Evolutionary conservation across 2,113 vertebrate genomes (phyloP).

Genomic region (Pseudopipra pipra): DNA sequence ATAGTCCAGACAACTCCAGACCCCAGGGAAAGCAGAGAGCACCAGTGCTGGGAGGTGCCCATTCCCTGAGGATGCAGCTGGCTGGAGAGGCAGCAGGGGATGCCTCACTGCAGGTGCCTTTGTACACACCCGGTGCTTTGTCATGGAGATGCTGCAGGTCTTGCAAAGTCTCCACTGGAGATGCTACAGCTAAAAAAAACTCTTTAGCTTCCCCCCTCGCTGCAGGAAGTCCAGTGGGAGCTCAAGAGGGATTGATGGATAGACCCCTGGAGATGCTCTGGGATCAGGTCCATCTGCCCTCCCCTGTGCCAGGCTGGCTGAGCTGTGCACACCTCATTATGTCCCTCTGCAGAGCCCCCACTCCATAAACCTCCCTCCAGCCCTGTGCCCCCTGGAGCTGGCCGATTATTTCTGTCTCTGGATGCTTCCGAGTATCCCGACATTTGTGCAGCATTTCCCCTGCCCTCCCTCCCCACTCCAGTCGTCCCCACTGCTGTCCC

Average conservation of each 20-base stretch:
- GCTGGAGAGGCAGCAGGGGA: not conserved
- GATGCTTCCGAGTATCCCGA: not conserved
- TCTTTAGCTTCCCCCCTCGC: not conserved
- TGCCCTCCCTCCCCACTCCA: not conserved
- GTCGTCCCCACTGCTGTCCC: not conserved
- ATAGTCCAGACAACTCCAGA: not conserved
- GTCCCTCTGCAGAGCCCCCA: not conserved
- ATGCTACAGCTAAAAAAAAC: not conserved
- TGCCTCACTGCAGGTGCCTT: not conserved
- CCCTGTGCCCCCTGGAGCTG: not conserved
- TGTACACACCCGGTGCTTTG: not conserved
- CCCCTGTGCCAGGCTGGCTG: not conserved
- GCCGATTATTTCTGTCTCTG: constrained; percentile 19
- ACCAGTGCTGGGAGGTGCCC: not conserved
- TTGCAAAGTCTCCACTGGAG: not conserved
- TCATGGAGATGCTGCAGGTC: not conserved
- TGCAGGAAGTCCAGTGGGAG: not conserved
- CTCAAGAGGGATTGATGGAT: not conserved
- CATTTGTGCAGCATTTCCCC: not conserved
- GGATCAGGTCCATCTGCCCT: constrained; percentile 3
- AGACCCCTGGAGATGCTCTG: not conserved
- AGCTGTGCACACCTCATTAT: not conserved
- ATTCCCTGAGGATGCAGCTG: not conserved
- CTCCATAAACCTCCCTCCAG: not conserved
- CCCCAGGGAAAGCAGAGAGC: not conserved